phyloP scores from a whole-genome alignment of 2,888 invertebrate genomes.

The Sminthurides aquaticus region DNA sequence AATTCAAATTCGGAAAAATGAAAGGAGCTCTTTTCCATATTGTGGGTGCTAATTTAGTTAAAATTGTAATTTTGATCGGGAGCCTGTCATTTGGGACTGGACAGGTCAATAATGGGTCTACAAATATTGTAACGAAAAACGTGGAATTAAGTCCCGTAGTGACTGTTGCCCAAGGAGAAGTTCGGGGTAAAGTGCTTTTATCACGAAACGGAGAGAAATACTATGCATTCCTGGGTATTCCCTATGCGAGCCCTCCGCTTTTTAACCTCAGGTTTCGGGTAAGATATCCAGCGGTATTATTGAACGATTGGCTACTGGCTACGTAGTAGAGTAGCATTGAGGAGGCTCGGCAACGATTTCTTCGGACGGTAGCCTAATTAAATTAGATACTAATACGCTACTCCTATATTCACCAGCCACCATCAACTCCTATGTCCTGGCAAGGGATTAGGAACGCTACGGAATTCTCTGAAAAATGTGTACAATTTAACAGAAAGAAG shows the following conservation, averaged over 20 bases:
- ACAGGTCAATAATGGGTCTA: conserved; percentile 15
- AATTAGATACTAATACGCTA: too few species aligned
- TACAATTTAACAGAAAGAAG: conserved; percentile 34
- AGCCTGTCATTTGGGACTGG: neutral
- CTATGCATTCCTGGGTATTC: conserved; percentile 33
- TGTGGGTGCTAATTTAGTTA: too few species aligned
- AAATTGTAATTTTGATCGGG: too few species aligned
- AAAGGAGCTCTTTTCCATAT: too few species aligned
- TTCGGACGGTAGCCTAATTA: too few species aligned
- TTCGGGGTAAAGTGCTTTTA: conserved; percentile 24
- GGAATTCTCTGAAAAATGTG: conserved; percentile 31
- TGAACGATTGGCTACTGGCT: neutral
- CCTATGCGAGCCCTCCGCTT: conserved; percentile 32
- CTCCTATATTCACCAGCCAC: too few species aligned
- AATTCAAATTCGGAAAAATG: too few species aligned
- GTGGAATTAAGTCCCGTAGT: conserved; percentile 28
- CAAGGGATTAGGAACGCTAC: conserved; percentile 32
- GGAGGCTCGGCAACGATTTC: too few species aligned
- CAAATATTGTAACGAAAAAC: conserved; percentile 19
- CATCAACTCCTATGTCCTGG: conserved; percentile 32
- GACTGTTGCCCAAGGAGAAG: conserved; percentile 25
- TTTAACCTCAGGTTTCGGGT: conserved; percentile 25
- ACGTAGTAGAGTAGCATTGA: neutral
- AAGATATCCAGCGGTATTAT: conserved; percentile 11
- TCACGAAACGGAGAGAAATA: conserved; percentile 31